Conservation (phyloP, 2,888 invertebrate genomes). For the Clusia tigrina region DNA sequence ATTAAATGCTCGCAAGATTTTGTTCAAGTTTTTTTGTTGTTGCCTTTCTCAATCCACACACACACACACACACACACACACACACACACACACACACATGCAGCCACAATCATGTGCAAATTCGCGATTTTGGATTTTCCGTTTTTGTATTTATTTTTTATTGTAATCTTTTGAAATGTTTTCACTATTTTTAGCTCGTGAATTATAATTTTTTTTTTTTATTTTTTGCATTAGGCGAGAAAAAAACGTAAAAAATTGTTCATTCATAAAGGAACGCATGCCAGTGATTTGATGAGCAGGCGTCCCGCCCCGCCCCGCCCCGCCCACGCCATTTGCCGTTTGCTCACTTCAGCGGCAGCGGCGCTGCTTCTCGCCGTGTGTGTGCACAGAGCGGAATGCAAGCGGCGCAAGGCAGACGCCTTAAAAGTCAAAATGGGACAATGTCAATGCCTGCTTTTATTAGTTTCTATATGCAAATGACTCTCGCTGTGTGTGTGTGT, state of each 20-base stretch:
- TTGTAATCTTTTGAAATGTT: neutral
- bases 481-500: neutral
- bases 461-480: neutral
- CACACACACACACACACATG: no score
- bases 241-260: neutral
- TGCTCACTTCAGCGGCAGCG: neutral
- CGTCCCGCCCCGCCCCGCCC: neutral
- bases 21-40: no score
- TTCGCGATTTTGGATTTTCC: no score
- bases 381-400: neutral
- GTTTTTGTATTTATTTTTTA: neutral
- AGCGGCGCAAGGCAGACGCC: conserved; percentile 40
- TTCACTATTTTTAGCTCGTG: neutral
- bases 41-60: no score
- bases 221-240: neutral
- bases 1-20: no score
- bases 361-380: no score
- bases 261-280: neutral
- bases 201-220: neutral
- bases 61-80: no score
- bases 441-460: conserved; percentile 47
- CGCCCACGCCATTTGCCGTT: no score
- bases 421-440: conserved; percentile 53
- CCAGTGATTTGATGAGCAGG: neutral
- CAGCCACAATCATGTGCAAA: no score